phyloP scores from a whole-genome alignment of 2,797 vertebrate species.

The Mormyrops boulengeri region DNA sequence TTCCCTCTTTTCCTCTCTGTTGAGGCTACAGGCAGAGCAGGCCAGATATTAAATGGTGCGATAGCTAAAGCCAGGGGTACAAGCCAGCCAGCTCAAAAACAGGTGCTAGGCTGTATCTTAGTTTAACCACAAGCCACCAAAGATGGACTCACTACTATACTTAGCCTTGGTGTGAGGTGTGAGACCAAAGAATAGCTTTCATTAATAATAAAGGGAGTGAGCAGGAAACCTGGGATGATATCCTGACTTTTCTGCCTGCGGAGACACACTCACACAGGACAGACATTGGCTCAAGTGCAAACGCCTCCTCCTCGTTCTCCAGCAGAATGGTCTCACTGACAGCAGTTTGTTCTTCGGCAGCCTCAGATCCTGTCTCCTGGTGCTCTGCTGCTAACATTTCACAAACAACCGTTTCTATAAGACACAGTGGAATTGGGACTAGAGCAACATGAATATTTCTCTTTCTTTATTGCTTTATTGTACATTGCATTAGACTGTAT shows the following conservation, averaged over 20 bases:
- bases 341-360: slow-evolving; percentile 9
- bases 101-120: not conserved
- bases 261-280: slow-evolving; percentile 48
- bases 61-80: not conserved
- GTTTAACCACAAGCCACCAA: not conserved
- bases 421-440: not conserved
- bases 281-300: slow-evolving; percentile 59
- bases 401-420: not conserved
- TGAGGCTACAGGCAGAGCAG: slow-evolving; percentile 40
- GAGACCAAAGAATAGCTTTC: not conserved
- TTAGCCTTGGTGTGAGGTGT: not conserved
- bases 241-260: not conserved
- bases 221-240: not conserved
- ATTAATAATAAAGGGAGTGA: not conserved
- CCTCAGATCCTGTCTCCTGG: not conserved
- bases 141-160: not conserved
- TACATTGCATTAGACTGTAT: not conserved
- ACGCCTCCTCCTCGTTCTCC: slow-evolving; percentile 41
- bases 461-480: not conserved
- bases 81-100: not conserved
- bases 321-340: slow-evolving; percentile 45
- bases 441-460: not conserved
- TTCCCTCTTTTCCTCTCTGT: slow-evolving; percentile 41
- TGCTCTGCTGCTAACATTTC: not conserved
- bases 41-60: not conserved